phyloP scores from a whole-genome alignment of 1,140 invertebrate species.

The Anastatus disparis region DNA sequence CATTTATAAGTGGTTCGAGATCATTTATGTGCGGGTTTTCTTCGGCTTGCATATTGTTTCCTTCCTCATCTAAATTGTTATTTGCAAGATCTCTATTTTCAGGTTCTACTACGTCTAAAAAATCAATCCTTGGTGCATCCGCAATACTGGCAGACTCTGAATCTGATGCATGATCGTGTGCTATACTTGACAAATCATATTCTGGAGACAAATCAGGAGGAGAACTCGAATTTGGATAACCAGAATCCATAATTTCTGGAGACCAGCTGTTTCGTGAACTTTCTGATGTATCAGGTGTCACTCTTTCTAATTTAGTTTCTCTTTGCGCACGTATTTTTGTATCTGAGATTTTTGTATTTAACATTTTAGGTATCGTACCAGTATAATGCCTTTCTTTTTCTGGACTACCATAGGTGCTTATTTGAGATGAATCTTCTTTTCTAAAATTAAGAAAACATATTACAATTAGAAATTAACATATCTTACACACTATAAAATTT shows the following conservation, averaged over 20 bases:
- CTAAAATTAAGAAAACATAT: conserved; percentile 12
- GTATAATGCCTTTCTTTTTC: not conserved
- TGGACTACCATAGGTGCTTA: not conserved
- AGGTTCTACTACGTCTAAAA: conserved; percentile 55
- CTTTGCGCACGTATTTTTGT: not conserved
- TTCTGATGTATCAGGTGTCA: conserved; percentile 27
- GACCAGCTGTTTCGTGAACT: conserved; percentile 51
- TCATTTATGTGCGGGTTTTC: conserved; percentile 47
- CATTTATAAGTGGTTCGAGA: conserved; percentile 51
- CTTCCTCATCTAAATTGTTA: conserved; percentile 69
- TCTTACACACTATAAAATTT: conserved; percentile 13
- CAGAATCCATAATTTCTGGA: conserved; percentile 64
- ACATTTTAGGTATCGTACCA: conserved; percentile 11
- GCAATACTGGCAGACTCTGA: conserved; percentile 51
- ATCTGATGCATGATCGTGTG: conserved; percentile 50
- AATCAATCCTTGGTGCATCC: conserved; percentile 48
- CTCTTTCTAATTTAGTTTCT: conserved; percentile 31
- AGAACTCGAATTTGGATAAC: conserved; percentile 66
- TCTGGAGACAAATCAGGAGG: conserved; percentile 59
- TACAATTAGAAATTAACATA: not conserved
- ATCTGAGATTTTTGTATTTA: not conserved
- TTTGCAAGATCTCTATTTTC: conserved; percentile 70
- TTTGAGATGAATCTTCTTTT: not conserved
- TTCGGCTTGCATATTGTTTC: conserved; percentile 64
- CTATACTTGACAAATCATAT: conserved; percentile 52